These are phyloP conservation scores for Octopus sinensis DNA, from an alignment of 1,140 invertebrate species.

Conservation along the genomic window DNA sequence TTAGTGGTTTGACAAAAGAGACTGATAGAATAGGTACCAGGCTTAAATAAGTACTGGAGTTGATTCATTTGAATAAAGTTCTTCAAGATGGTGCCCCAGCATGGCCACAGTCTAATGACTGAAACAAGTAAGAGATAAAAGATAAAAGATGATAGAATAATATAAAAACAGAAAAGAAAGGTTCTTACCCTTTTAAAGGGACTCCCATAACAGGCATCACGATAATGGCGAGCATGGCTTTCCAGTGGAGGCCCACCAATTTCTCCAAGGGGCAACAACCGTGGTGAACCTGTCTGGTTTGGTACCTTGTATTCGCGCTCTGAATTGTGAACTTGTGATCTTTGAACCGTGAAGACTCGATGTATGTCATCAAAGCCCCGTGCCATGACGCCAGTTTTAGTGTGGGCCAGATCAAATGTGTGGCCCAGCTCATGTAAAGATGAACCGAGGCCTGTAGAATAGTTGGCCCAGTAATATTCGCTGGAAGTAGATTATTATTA, in stretches of 20 bases:
- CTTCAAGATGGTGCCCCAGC: too few relatives aligned
- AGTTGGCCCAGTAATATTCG: constrained; percentile 72
- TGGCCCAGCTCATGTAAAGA: constrained; percentile 91
- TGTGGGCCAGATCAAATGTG: constrained; percentile 90
- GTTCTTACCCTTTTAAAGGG: constrained; percentile 42
- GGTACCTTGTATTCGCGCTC: neutral
- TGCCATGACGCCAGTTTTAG: constrained; percentile 87
- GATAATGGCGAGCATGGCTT: constrained; percentile 25
- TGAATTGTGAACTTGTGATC: constrained; percentile 18
- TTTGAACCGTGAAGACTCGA: constrained; percentile 68
- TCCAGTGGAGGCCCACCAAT: neutral
- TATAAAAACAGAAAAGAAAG: too few relatives aligned
- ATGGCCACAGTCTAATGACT: too few relatives aligned
- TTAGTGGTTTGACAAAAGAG: too few relatives aligned
- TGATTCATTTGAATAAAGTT: too few relatives aligned
- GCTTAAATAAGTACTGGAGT: too few relatives aligned
- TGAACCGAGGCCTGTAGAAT: constrained; percentile 88
- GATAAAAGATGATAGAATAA: too few relatives aligned
- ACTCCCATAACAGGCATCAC: constrained; percentile 45
- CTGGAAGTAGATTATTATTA: constrained; percentile 29
- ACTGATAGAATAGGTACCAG: too few relatives aligned
- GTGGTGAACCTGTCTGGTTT: neutral
- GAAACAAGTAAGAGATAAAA: too few relatives aligned
- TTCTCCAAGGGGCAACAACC: neutral
- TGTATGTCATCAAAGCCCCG: constrained; percentile 84